Base-by-base conservation (phyloP, 2,797 vertebrate genomes). In the Gallinago stenura region DNA sequence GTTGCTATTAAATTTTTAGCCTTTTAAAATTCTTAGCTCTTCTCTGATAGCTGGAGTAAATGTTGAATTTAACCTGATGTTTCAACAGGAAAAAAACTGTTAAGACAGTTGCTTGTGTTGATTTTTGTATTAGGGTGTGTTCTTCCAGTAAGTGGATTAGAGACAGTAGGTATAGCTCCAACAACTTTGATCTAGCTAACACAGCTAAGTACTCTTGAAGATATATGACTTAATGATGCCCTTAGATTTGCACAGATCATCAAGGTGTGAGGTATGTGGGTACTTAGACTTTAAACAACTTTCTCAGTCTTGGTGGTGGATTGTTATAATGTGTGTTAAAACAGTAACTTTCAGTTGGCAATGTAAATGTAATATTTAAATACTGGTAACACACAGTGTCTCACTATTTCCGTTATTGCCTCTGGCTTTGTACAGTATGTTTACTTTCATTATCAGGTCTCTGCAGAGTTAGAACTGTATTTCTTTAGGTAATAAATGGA, bases 401-500 rank as follows among this genome's bases (percentile, higher is more conserved):
- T 88, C 57, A 30, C 66, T 92, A 18, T 88, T 81, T 79, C 66
- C 7, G 1, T 60, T 87, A n/a, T 25, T 80, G 78, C 48, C 43
- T 69, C 56, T 82, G 72, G 35, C 53, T 96, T 93, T 96, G 82
- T 58, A 28, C 50, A 31, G 31, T 50, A 16, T 57, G 51, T 75
- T 90, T 94, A 7, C 66, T 89, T 94, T 41, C 62, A 64, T 88
- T 94, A 81, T 82, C n/a, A 95, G 48, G 39, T 93, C 53, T 85
- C 77, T 93, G 54, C 66, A 89, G 72, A 80, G 30, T 84, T 65
- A 69, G 28, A 84, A 61, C 54, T 85, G 46, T 64, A 70, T 89
- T 95, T 93, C 51, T 90, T 92, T 90, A 61, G 39, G 69, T 89
- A 89, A 88, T 82, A 70, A 91, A 75, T 90, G 26, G 54, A 77